A percentile compares a stretch with the other conserved stretches of the same genome.
Conservation (phyloP, 2,888 invertebrate species). For the Abrostola triplasia region DNA sequence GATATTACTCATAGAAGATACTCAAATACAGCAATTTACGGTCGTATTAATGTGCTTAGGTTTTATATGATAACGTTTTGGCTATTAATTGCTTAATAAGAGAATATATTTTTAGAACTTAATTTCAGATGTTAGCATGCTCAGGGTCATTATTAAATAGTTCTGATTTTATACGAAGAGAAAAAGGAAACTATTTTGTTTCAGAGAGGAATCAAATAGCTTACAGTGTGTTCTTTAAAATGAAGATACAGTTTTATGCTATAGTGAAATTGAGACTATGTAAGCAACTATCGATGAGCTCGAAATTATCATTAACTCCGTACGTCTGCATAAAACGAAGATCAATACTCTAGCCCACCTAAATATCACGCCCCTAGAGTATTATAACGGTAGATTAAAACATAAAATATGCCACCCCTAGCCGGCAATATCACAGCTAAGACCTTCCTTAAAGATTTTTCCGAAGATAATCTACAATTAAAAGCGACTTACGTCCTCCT, state of each 20-base stretch:
- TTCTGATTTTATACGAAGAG: too few relatives aligned
- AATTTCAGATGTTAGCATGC: too few relatives aligned
- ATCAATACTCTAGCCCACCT: neutral
- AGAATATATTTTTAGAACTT: neutral
- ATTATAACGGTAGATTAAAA: neutral
- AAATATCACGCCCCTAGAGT: neutral
- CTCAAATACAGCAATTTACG: conserved; percentile 12
- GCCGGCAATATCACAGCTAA: neutral
- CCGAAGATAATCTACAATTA: neutral
- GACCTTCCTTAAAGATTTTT: neutral
- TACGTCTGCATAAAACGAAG: neutral
- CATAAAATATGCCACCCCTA: neutral
- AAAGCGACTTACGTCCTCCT: conserved; percentile 84
- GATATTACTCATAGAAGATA: conserved; percentile 18
- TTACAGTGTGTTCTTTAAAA: too few relatives aligned
- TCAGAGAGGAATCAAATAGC: too few relatives aligned
- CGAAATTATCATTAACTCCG: too few relatives aligned
- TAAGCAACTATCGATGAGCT: too few relatives aligned
- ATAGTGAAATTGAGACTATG: too few relatives aligned
- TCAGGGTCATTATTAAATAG: too few relatives aligned
- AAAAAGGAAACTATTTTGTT: too few relatives aligned
- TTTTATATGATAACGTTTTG: conserved; percentile 9
- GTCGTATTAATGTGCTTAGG: neutral
- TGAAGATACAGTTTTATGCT: too few relatives aligned
- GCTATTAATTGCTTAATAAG: neutral